These are phyloP conservation scores for Trinorchestia longiramus DNA, from an alignment of 1,140 invertebrate species.

Conservation along the genomic window DNA sequence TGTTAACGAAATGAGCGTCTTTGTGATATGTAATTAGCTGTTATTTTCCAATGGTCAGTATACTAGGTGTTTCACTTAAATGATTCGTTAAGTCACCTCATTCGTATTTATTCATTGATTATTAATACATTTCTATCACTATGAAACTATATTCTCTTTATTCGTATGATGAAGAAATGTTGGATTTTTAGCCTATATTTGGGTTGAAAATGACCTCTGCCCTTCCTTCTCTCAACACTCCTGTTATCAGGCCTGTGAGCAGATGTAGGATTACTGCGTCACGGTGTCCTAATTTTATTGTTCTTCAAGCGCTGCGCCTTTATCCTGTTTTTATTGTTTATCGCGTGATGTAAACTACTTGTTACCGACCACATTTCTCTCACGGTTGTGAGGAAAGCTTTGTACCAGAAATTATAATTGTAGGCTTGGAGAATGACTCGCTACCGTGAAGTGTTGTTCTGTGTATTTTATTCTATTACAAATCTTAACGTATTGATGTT, in stretches of 20 bases:
- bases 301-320: not conserved
- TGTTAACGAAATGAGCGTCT: not conserved
- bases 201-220: not conserved
- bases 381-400: not conserved
- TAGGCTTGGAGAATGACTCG: not conserved
- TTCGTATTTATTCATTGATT: not conserved
- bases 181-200: not conserved
- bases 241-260: not conserved
- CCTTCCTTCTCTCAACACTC: not conserved
- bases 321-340: not conserved
- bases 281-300: conserved; percentile 1
- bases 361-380: not conserved
- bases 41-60: not conserved
- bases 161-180: not conserved
- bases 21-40: not conserved
- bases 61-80: not conserved
- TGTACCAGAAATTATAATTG: not conserved
- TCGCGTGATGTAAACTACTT: not conserved
- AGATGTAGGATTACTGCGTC: not conserved
- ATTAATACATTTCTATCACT: not conserved
- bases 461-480: not conserved
- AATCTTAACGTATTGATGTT: not conserved
- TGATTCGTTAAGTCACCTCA: not conserved
- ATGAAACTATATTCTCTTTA: not conserved
- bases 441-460: not conserved